Base-by-base conservation (phyloP, 2,113 vertebrate genomes). In the Carassius gibelio region DNA sequence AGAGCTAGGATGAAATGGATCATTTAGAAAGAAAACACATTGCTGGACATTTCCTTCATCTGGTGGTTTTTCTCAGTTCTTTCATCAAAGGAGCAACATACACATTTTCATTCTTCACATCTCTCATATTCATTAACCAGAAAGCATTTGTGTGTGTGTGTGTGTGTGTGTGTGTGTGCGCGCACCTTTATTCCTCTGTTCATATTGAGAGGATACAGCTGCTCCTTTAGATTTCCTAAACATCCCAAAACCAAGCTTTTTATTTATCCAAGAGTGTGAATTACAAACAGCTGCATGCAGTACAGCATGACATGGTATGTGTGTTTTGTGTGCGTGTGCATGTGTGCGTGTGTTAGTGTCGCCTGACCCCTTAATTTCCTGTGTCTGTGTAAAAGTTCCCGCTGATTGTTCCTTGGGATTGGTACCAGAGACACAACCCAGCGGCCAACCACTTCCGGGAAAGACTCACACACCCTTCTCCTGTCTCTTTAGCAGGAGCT, bases 341-440 rank as follows among this genome's bases (percentile, higher is more conserved):
- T 34, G 74, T 19, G 76, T 38, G 76, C 61, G 76, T 62, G 57
- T 62, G 76, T 36, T 0, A 5, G 8, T 17, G 26, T 81, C 15
- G n/a, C 61, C 61, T 66, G 30, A 72, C 81, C 81, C 81, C 81
- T 83, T 72, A 50, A 83, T 83, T 83, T 83, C 81, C 81, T 83
- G 30, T 72, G 81, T 72, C 68, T 83, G 66, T 83, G 50, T 72
- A 72, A 83, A 82, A 59, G 64, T 83, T 83, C 81, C 48, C 19
- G 66, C 48, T 34, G 50, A 72, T 83, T 83, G 81, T 83, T 81
- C 79, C 79, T 81, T 69, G 23, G 62, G 62, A 26, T 81, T 72
- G 81, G 50, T 72, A 83, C 72, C 34, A 72, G 81, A 82, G 68
- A 38, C 81, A 82, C 50, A 83, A 57, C 68, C 64, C 8, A 72